Conservation (phyloP, 92 coral and sea anemone species). For the Epizoanthus scotinus region DNA sequence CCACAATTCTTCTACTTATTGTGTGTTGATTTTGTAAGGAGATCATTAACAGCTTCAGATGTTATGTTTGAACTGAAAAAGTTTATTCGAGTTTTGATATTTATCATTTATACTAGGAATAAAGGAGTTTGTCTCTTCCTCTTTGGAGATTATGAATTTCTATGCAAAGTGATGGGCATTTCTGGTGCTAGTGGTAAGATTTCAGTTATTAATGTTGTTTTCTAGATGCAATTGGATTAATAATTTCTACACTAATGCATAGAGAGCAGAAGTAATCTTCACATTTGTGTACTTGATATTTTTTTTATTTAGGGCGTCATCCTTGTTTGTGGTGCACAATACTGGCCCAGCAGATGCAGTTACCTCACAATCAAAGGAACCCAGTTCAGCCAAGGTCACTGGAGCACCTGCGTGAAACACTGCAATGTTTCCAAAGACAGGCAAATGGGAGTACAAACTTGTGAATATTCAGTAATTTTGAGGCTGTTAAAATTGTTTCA, state of each 20-base stretch:
- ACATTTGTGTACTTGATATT: neutral
- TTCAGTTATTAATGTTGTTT: neutral
- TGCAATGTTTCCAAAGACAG: neutral
- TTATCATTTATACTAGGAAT: neutral
- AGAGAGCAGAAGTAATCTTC: no score
- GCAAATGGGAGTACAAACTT: neutral
- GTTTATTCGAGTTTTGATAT: neutral
- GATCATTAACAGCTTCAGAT: no score
- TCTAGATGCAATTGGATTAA: neutral
- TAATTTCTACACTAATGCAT: neutral
- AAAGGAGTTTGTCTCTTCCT: neutral
- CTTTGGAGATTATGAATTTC: neutral
- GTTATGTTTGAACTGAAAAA: no score
- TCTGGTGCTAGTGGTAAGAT: constrained; percentile 1
- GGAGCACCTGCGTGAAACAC: neutral
- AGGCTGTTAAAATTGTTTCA: no score
- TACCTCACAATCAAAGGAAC: neutral
- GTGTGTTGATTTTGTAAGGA: no score
- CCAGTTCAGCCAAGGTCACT: constrained; percentile 10
- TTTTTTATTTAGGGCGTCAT: neutral
- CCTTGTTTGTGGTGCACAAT: neutral
- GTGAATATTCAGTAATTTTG: neutral
- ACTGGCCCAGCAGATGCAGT: constrained; percentile 1
- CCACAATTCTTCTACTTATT: no score
- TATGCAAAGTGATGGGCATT: neutral